phyloP scores from a whole-genome alignment of 2,888 invertebrate genomes.

The Cosmia trapezina region DNA sequence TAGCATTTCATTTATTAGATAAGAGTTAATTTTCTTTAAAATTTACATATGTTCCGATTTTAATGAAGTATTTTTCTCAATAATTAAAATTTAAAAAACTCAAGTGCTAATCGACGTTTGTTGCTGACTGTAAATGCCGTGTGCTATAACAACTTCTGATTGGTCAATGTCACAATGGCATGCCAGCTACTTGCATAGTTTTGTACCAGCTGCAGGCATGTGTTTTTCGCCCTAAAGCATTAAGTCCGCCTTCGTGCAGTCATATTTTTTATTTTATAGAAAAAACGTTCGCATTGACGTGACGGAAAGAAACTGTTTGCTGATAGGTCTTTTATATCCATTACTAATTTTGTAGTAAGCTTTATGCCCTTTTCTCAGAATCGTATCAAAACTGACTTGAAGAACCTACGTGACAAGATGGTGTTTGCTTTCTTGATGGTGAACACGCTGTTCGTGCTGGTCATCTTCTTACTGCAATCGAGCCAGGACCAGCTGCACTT shows the following conservation, averaged over 20 bases:
- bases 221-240: not conserved
- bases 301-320: not conserved
- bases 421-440: constrained; percentile 99
- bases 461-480: constrained; percentile 98
- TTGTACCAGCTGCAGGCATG: no score
- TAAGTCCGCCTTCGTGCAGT: not conserved
- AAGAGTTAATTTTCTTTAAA: no score
- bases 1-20: no score
- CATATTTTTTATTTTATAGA: not conserved
- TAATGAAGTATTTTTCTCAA: no score
- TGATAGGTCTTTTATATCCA: not conserved
- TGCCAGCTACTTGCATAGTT: no score
- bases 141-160: no score
- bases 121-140: no score
- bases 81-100: no score
- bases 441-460: constrained; percentile 98
- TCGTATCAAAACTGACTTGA: constrained; percentile 96
- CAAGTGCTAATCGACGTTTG: no score
- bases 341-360: not conserved
- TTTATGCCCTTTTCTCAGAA: constrained; percentile 89
- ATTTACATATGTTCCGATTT: no score
- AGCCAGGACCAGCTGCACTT: constrained; percentile 98
- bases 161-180: no score
- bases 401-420: constrained; percentile 97
- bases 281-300: not conserved